Conservation (phyloP, 2,113 vertebrate species). For the Calyptommatus sinebrachiatus region DNA sequence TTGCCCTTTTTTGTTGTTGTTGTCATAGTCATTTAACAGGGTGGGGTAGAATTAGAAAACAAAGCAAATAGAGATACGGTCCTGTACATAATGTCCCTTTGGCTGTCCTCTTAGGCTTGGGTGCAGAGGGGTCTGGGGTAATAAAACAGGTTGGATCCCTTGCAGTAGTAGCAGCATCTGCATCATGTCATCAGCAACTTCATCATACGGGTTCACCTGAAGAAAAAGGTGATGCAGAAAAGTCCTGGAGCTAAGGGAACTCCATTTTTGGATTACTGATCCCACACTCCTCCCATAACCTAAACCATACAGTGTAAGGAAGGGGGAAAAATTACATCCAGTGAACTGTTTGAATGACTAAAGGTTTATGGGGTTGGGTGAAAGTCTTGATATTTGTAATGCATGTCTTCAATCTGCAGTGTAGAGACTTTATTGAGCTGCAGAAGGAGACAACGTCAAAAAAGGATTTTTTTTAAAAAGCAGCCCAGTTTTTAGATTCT, state of each 20-base stretch:
- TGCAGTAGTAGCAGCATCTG: constrained; percentile 62
- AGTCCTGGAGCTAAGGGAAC: constrained; percentile 39
- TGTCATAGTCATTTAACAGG: constrained; percentile 46
- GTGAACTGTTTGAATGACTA: constrained; percentile 55
- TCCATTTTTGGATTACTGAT: constrained; percentile 52
- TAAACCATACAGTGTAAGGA: constrained; percentile 59
- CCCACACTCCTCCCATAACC: constrained; percentile 32
- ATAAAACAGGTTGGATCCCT: constrained; percentile 46
- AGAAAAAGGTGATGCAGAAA: constrained; percentile 48
- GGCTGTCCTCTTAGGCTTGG: constrained; percentile 36
- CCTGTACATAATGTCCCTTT: constrained; percentile 54
- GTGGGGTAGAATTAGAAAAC: constrained; percentile 60
- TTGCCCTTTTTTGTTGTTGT: constrained; percentile 66
- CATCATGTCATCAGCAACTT: constrained; percentile 27
- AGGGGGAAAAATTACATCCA: constrained; percentile 53
- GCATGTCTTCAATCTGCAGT: constrained; percentile 54
- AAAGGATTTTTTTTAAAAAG: constrained; percentile 25
- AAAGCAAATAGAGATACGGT: constrained; percentile 58
- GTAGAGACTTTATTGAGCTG: constrained; percentile 27
- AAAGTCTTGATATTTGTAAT: constrained; percentile 60
- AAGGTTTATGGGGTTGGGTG: constrained; percentile 56
- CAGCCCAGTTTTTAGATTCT: constrained; percentile 38
- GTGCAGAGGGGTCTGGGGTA: constrained; percentile 21
- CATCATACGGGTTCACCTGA: constrained; percentile 31
- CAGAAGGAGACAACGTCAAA: constrained; percentile 49